phyloP scores from a whole-genome alignment of 2,113 vertebrate genomes.

The Ornithorhynchus anatinus region DNA sequence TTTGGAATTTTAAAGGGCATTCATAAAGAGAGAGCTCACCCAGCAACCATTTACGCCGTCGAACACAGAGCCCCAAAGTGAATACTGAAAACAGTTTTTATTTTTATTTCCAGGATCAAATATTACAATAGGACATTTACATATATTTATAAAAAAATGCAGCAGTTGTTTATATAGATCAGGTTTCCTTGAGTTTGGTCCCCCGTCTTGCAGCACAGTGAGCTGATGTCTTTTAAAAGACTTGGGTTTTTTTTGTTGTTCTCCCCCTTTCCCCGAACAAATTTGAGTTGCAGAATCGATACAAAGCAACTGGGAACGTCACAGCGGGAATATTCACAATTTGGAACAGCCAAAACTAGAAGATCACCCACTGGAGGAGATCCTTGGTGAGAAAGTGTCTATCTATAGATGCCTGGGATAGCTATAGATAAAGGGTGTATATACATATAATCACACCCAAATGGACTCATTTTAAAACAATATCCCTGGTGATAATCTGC shows the following conservation, averaged over 20 bases:
- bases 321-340: conserved; percentile 46
- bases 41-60: not conserved
- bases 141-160: conserved; percentile 85
- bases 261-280: conserved; percentile 43
- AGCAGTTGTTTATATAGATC: conserved; percentile 80
- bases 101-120: conserved; percentile 82
- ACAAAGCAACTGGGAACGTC: conserved; percentile 62
- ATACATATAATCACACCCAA: too few relatives aligned
- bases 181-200: conserved; percentile 82
- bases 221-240: conserved; percentile 67
- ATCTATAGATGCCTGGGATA: conserved; percentile 31
- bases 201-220: conserved; percentile 75
- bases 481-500: conserved; percentile 35
- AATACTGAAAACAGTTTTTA: conserved; percentile 73
- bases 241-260: conserved; percentile 9
- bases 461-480: too few relatives aligned
- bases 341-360: conserved; percentile 57
- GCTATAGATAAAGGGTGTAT: conserved; percentile 31
- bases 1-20: not conserved
- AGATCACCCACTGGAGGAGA: conserved; percentile 29
- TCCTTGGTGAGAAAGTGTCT: conserved; percentile 31
- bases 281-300: conserved; percentile 48
- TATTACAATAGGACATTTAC: conserved; percentile 85
- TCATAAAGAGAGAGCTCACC: not conserved
- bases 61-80: conserved; percentile 32